These are phyloP conservation scores for Tautogolabrus adspersus DNA, from an alignment of 2,113 vertebrate genomes.

Conservation along the genomic window DNA sequence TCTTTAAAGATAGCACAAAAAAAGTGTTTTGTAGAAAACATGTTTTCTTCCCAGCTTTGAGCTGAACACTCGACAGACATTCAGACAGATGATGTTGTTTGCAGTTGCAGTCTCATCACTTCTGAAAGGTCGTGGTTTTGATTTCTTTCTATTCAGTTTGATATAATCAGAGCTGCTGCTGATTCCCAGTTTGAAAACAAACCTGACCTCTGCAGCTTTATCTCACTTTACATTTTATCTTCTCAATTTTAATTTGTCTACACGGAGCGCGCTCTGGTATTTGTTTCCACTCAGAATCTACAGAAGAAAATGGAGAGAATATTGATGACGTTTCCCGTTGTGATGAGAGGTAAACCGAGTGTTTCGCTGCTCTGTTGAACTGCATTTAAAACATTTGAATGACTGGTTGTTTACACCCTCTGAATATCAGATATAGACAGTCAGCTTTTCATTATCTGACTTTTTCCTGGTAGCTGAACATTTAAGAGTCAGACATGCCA, in stretches of 20 bases:
- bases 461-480: not conserved
- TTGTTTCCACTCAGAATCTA: no score
- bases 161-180: not conserved
- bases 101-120: no score
- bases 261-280: not conserved
- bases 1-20: no score
- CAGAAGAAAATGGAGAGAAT: not conserved
- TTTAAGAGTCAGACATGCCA: not conserved
- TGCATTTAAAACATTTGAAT: not conserved
- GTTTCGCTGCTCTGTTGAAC: not conserved
- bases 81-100: not conserved
- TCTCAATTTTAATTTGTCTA: not conserved
- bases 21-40: no score
- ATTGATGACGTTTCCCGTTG: not conserved
- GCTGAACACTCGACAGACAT: no score
- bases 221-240: not conserved
- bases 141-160: no score
- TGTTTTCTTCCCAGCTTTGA: no score
- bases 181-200: not conserved
- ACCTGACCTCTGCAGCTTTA: not conserved
- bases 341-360: not conserved
- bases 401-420: not conserved
- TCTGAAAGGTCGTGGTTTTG: no score
- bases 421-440: not conserved
- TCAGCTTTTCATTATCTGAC: not conserved